A percentile compares a stretch with the other conserved stretches of the same genome.
phyloP scores from a whole-genome alignment of 2,888 invertebrate species.

The Fissipunctia ypsillon region DNA sequence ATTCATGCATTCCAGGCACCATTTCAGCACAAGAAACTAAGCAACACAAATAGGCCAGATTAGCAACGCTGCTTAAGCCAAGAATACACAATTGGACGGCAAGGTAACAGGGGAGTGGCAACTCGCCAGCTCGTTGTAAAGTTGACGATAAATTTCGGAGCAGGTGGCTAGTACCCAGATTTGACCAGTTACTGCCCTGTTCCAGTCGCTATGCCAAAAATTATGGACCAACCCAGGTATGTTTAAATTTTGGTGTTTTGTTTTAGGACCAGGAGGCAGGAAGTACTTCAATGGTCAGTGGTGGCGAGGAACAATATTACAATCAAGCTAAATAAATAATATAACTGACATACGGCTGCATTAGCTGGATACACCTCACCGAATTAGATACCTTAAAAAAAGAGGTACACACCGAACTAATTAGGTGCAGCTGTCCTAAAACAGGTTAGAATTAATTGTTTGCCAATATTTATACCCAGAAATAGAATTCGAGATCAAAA shows the following conservation, averaged over 20 bases:
- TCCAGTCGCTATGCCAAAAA: conserved; percentile 60
- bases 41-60: conserved; percentile 51
- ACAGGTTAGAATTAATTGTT: background rate
- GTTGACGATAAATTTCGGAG: conserved; percentile 76
- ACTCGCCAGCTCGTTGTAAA: conserved; percentile 79
- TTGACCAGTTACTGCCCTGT: conserved; percentile 57
- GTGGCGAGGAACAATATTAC: background rate
- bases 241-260: conserved; percentile 36
- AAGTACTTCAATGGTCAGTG: background rate
- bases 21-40: conserved; percentile 24
- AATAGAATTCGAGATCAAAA: too few species aligned
- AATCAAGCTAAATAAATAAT: background rate
- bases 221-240: conserved; percentile 59
- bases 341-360: background rate
- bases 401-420: background rate
- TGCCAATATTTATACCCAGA: too few species aligned
- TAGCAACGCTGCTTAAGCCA: conserved; percentile 59
- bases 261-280: background rate
- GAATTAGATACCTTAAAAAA: background rate
- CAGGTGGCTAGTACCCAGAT: conserved; percentile 73
- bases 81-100: conserved; percentile 59
- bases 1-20: conserved; percentile 7
- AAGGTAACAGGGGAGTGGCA: conserved; percentile 74
- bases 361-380: background rate
- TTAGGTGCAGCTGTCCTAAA: background rate